These are phyloP conservation scores for Theonella swinhoei DNA, from an alignment of 37 sponge, comb jelly and placozoan species.

Conservation along the genomic window DNA sequence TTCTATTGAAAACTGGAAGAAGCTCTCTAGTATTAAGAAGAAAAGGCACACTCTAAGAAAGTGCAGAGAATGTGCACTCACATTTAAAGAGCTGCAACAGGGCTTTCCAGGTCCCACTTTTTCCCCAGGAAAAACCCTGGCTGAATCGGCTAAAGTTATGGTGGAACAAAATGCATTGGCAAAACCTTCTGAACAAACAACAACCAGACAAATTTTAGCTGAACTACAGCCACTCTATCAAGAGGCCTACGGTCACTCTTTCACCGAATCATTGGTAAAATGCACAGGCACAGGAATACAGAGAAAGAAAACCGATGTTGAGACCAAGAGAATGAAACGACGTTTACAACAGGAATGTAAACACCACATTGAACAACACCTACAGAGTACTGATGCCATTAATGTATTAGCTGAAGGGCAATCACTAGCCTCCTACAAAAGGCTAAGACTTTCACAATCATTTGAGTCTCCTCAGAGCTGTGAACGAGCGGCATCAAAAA, in stretches of 20 bases:
- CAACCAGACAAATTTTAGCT: slow-evolving; percentile 1
- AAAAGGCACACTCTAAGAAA: slow-evolving; percentile 1
- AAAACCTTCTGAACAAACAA: not conserved
- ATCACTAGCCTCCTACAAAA: slow-evolving; percentile 10
- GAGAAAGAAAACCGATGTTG: not conserved
- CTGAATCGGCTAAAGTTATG: not conserved
- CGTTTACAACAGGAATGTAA: slow-evolving; percentile 1
- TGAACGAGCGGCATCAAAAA: not conserved
- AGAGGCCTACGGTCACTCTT: not conserved
- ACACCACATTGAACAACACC: slow-evolving; percentile 14
- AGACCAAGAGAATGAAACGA: not conserved
- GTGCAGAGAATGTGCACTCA: slow-evolving; percentile 10
- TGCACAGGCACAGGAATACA: not conserved
- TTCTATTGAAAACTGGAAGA: not conserved
- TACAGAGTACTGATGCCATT: slow-evolving; percentile 1
- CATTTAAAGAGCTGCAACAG: not conserved
- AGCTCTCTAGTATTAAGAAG: not conserved
- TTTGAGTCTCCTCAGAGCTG: slow-evolving; percentile 11
- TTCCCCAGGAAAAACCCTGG: not conserved
- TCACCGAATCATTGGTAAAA: not conserved
- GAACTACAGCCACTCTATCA: not conserved
- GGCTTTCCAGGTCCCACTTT: slow-evolving; percentile 4
- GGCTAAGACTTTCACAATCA: slow-evolving; percentile 6
- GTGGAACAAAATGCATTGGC: not conserved
- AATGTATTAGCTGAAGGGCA: slow-evolving; percentile 35